Evolutionary conservation across 1,140 invertebrate genomes (phyloP).

Genomic region (Cheumatopsyche charites): DNA sequence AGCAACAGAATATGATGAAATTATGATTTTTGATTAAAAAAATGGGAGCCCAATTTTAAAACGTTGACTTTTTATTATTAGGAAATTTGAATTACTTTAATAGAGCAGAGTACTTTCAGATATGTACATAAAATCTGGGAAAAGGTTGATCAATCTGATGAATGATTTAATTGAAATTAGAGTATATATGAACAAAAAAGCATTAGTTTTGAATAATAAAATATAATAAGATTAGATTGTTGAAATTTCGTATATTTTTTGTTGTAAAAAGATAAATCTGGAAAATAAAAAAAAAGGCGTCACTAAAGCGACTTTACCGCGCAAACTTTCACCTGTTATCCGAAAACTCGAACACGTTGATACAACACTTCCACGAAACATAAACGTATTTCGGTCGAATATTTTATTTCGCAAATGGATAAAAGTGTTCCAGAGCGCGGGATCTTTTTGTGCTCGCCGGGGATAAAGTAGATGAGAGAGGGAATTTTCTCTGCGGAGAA

Average conservation of each 20-base stretch:
- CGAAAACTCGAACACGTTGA: not conserved
- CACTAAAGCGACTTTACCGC: not conserved
- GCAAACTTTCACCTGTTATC: too few species aligned
- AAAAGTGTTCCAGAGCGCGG: slow-evolving; percentile 1
- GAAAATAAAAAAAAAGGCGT: not conserved
- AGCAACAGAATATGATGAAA: too few species aligned
- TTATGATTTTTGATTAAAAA: too few species aligned
- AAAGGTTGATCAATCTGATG: too few species aligned
- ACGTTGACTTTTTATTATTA: too few species aligned
- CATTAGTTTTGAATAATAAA: too few species aligned
- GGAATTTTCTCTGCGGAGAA: not conserved
- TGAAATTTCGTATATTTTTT: not conserved
- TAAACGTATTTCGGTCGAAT: slow-evolving; percentile 11
- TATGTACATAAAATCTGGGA: too few species aligned
- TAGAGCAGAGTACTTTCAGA: too few species aligned
- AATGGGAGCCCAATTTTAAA: too few species aligned
- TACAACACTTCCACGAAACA: not conserved
- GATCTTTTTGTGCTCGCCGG: not conserved
- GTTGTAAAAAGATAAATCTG: not conserved
- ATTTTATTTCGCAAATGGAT: slow-evolving; percentile 21
- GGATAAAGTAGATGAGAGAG: slow-evolving; percentile 1
- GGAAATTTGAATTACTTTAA: too few species aligned
- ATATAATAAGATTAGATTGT: not conserved
- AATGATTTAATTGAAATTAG: too few species aligned
- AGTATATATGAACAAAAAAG: too few species aligned